These are phyloP conservation scores for Bombylius discolor DNA, from an alignment of 2,888 invertebrate species.

Conservation along the genomic window DNA sequence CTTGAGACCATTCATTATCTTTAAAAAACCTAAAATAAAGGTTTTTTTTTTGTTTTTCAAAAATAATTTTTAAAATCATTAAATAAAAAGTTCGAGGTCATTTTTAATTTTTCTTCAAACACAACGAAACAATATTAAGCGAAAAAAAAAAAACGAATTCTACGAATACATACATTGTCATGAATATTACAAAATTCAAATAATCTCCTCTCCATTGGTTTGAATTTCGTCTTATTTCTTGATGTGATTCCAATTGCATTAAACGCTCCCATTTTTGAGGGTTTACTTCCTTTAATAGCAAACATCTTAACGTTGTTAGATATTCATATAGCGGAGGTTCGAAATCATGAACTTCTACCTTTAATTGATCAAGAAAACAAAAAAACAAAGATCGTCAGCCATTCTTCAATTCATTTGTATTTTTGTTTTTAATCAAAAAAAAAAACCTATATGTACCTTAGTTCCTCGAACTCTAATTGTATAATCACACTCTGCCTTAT, in stretches of 20 bases:
- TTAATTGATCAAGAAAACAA: neutral
- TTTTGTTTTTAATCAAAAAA: no score
- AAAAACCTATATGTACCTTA: constrained; percentile 40
- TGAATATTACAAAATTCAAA: constrained; percentile 31
- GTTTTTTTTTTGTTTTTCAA: no score
- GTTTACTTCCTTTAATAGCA: constrained; percentile 52
- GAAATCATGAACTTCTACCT: constrained; percentile 50
- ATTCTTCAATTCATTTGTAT: no score
- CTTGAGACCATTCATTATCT: constrained; percentile 47
- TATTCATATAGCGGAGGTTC: constrained; percentile 57
- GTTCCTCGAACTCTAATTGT: constrained; percentile 45
- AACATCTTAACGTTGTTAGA: constrained; percentile 55
- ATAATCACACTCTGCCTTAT: constrained; percentile 57
- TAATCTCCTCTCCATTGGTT: constrained; percentile 47
- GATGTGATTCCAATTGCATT: constrained; percentile 51
- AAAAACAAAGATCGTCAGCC: no score
- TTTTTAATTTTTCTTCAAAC: no score
- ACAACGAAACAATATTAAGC: no score
- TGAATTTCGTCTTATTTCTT: constrained; percentile 46
- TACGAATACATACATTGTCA: constrained; percentile 23
- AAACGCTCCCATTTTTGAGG: constrained; percentile 50
- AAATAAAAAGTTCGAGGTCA: no score
- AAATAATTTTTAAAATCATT: no score
- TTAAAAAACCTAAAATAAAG: constrained; percentile 58
- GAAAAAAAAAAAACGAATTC: no score